Conservation (phyloP, 1,140 invertebrate genomes). For the Drosophila sucinea region DNA sequence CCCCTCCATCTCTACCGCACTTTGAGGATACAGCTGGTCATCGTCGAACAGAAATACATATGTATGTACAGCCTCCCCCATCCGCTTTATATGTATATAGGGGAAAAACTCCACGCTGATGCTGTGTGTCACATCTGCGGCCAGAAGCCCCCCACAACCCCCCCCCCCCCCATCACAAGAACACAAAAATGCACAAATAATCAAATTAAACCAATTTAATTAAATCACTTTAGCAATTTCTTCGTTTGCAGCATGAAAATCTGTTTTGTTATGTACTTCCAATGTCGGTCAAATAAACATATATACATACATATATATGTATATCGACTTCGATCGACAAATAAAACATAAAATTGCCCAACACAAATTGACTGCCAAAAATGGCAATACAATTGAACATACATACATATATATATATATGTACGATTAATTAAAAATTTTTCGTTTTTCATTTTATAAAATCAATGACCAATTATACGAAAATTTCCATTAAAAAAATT, state of each 20-base stretch:
- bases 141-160: not conserved
- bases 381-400: not conserved
- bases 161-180: not conserved
- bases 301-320: not conserved
- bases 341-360: not conserved
- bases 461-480: too few species aligned
- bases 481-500: too few species aligned
- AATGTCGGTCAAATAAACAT: not conserved
- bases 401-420: too few species aligned
- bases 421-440: too few species aligned
- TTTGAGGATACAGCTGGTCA: not conserved
- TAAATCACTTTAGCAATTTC: constrained; percentile 60
- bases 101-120: not conserved
- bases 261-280: constrained; percentile 1
- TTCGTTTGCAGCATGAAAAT: constrained; percentile 19
- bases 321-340: not conserved
- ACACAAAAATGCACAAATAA: constrained; percentile 30
- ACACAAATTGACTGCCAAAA: constrained; percentile 7
- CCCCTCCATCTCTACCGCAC: not conserved
- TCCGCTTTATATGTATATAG: not conserved
- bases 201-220: constrained; percentile 68
- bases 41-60: too few species aligned
- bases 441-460: not conserved
- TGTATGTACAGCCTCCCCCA: too few species aligned
- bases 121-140: constrained; percentile 13